phyloP scores from a whole-genome alignment of 2,888 invertebrate genomes.

The Nemoura dubitans region DNA sequence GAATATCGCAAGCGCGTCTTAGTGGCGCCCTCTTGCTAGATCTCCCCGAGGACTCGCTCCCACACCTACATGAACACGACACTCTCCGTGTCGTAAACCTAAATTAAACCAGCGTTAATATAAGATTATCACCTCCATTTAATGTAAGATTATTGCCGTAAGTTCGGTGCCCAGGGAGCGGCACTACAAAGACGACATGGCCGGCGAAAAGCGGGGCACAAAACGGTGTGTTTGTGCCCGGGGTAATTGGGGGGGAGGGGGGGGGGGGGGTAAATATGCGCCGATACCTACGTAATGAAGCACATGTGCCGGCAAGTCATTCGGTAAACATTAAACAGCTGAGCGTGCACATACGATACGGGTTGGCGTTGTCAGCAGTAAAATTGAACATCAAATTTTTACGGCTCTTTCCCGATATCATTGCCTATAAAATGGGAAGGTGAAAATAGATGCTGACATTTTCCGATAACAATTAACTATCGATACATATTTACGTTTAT shows the following conservation, averaged over 20 bases:
- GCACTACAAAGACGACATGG: neutral
- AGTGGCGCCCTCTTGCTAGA: neutral
- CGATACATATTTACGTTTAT: too few species aligned
- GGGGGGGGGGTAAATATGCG: neutral
- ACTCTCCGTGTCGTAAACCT: constrained; percentile 42
- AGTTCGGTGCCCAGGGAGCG: constrained; percentile 40
- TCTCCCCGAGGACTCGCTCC: constrained; percentile 7
- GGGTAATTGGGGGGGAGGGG: neutral
- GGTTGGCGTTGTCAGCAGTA: neutral
- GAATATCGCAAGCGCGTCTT: neutral
- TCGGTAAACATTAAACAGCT: neutral
- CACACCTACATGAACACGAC: constrained; percentile 21
- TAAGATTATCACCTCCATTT: constrained; percentile 45
- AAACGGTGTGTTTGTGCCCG: neutral
- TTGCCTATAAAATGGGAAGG: neutral
- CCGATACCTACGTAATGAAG: neutral
- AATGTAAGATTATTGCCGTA: constrained; percentile 47
- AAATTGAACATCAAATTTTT: neutral
- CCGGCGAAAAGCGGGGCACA: neutral
- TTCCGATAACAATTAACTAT: too few species aligned
- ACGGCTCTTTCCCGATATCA: neutral
- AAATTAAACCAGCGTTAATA: constrained; percentile 47
- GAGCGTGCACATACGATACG: neutral
- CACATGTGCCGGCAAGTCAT: neutral
- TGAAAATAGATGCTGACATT: too few species aligned